These are phyloP conservation scores for Onychostruthus taczanowskii DNA, from an alignment of 2,113 vertebrate species.

Conservation along the genomic window DNA sequence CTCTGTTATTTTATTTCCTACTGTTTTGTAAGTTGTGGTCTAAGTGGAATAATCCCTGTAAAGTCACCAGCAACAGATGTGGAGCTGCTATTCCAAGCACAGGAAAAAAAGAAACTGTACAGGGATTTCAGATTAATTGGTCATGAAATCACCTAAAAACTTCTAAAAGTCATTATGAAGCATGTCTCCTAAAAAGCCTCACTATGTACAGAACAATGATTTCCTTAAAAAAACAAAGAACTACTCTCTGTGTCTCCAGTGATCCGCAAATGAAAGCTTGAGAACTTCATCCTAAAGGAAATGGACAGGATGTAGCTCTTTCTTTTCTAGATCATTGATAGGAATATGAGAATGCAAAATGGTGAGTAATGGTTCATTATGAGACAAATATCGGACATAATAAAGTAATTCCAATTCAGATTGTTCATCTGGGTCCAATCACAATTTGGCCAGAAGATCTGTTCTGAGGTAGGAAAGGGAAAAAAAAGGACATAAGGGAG, in stretches of 20 bases:
- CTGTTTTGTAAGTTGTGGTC: not conserved
- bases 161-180: not conserved
- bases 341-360: constrained; percentile 45
- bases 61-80: not conserved
- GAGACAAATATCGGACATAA: constrained; percentile 29
- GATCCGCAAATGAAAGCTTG: constrained; percentile 10
- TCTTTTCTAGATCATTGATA: constrained; percentile 51
- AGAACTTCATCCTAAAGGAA: not conserved
- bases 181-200: not conserved
- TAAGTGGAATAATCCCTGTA: not conserved
- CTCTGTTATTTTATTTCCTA: not conserved
- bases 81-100: not conserved
- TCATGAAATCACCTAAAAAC: constrained; percentile 37
- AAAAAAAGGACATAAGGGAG: not conserved
- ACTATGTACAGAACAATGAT: not conserved
- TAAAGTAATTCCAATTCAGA: constrained; percentile 54
- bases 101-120: not conserved
- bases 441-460: constrained; percentile 36
- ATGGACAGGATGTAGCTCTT: constrained; percentile 3
- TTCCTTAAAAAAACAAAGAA: constrained; percentile 26
- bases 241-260: not conserved
- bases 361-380: constrained; percentile 49
- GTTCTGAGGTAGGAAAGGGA: not conserved
- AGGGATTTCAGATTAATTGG: constrained; percentile 23
- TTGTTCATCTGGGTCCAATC: constrained; percentile 48